These are phyloP conservation scores for Harlomillsia oculata DNA, from an alignment of 1,140 invertebrate species.

Conservation along the genomic window DNA sequence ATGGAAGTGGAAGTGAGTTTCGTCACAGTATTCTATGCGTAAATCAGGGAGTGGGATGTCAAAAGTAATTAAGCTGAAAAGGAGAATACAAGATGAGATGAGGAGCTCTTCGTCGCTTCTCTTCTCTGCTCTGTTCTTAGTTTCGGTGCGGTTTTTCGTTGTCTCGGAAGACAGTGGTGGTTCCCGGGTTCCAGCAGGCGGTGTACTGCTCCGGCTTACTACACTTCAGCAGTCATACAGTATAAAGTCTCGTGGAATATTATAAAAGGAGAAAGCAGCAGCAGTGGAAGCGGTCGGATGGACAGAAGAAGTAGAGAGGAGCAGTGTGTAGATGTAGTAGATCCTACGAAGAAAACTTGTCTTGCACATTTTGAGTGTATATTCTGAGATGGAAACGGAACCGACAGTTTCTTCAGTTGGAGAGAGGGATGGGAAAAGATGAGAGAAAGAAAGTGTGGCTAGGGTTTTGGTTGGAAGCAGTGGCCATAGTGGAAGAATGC, in stretches of 20 bases:
- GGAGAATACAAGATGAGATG: conserved; percentile 31
- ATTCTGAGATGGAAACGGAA: background rate
- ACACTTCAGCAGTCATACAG: background rate
- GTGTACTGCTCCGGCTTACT: background rate
- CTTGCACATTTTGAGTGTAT: no score
- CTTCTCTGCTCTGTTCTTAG: no score
- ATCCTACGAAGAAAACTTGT: no score
- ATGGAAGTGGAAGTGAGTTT: conserved; percentile 7
- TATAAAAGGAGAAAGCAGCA: background rate
- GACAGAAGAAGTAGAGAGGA: background rate
- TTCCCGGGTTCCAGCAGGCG: no score
- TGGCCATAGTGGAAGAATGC: conserved; percentile 24
- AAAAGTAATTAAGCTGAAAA: conserved; percentile 35
- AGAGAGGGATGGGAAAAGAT: conserved; percentile 6
- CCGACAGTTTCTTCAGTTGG: conserved; percentile 7
- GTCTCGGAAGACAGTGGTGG: no score
- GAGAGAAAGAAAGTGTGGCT: no score
- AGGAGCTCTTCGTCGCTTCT: no score
- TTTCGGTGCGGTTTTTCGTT: no score
- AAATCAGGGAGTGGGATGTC: conserved; percentile 31
- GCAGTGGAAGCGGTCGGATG: background rate
- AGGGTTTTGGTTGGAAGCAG: conserved; percentile 10
- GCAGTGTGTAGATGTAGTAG: background rate
- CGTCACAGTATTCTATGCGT: conserved; percentile 21
- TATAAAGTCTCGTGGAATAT: background rate